Percentiles rank a stretch among this genome's conserved stretches.
Conservation (phyloP, 2,113 vertebrate genomes). For the Pelodiscus sinensis region DNA sequence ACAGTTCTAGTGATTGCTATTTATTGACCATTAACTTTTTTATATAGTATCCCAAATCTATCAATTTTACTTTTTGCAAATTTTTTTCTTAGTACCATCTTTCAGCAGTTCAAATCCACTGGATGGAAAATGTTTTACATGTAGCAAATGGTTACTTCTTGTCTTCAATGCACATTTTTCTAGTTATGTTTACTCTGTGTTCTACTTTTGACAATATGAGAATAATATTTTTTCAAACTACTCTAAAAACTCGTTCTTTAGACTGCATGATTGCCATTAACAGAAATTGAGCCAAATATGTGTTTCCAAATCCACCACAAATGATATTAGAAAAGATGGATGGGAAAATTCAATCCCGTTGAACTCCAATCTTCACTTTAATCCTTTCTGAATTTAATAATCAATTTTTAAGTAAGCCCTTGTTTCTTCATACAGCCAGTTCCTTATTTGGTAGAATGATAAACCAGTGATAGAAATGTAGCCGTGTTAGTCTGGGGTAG, state of each 20-base stretch:
- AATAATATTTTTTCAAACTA: neutral
- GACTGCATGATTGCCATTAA: neutral
- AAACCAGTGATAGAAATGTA: too few relatives aligned
- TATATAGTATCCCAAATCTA: slow-evolving; percentile 17
- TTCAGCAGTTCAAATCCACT: neutral
- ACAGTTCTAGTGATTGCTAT: neutral
- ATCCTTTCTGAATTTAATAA: neutral
- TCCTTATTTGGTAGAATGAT: neutral
- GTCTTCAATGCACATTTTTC: neutral
- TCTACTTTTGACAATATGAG: neutral
- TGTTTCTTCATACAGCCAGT: neutral
- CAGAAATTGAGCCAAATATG: neutral
- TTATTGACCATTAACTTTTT: slow-evolving; percentile 25
- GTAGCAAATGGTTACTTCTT: neutral
- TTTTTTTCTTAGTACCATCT: slow-evolving; percentile 30
- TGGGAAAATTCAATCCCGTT: neutral
- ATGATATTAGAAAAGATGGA: neutral
- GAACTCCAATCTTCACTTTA: neutral
- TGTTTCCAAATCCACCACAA: neutral
- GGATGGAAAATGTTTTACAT: neutral
- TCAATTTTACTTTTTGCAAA: slow-evolving; percentile 5
- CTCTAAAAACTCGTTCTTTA: neutral
- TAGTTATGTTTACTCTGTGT: neutral
- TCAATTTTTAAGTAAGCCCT: neutral
- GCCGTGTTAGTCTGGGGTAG: too few relatives aligned